phyloP scores from a whole-genome alignment of 2,113 vertebrate genomes.

The Sinocyclocheilus maitianheensis region DNA sequence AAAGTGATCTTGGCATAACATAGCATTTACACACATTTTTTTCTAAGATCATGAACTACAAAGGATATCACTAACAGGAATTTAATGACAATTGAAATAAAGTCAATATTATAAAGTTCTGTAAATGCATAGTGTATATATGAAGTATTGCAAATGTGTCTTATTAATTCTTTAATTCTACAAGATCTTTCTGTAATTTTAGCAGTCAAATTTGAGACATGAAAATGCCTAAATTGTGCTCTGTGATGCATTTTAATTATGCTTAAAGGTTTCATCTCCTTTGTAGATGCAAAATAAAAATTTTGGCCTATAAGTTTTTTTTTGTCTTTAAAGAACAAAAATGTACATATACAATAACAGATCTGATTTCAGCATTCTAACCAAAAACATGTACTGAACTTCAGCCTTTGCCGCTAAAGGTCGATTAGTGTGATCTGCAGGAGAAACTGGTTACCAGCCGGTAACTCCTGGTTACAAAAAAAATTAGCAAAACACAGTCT shows the following conservation, averaged over 20 bases:
- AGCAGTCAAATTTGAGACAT: not conserved
- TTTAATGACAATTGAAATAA: not conserved
- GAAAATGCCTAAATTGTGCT: not conserved
- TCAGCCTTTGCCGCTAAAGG: not conserved
- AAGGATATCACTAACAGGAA: not conserved
- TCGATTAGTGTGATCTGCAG: not conserved
- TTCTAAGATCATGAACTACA: not conserved
- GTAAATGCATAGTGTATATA: not conserved
- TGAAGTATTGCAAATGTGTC: not conserved
- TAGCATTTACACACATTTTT: not conserved
- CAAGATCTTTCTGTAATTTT: not conserved
- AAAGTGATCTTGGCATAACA: not conserved
- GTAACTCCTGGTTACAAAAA: not conserved
- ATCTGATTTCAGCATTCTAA: not conserved
- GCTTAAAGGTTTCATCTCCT: too few relatives aligned
- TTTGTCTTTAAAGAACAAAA: not conserved
- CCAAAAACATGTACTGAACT: slow-evolving; percentile 22
- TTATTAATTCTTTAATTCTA: not conserved
- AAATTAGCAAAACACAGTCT: slow-evolving; percentile 60
- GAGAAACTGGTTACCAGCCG: not conserved
- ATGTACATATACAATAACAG: not conserved
- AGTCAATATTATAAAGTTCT: not conserved
- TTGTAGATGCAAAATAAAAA: not conserved
- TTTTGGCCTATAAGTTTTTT: too few relatives aligned
- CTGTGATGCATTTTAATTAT: not conserved